phyloP scores from a whole-genome alignment of 2,113 vertebrate genomes.

The Dissostichus mawsoni region DNA sequence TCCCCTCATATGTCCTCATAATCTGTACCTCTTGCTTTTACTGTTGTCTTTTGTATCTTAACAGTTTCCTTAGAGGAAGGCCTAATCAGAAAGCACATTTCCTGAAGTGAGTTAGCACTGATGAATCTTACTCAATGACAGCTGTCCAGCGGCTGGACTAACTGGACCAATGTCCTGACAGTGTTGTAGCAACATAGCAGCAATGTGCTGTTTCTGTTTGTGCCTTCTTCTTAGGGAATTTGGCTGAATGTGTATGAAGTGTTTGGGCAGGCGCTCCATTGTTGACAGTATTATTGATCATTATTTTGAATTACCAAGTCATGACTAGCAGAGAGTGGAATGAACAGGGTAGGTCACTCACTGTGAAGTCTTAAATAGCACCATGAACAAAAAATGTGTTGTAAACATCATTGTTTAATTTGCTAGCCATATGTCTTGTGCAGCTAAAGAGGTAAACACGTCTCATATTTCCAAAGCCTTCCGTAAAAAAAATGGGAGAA shows the following conservation, averaged over 20 bases:
- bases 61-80: conserved; percentile 77
- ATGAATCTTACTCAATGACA: conserved; percentile 61
- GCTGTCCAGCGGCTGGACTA: conserved; percentile 50
- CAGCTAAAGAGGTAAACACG: conserved; percentile 21
- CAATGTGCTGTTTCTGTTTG: conserved; percentile 62
- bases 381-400: conserved; percentile 51
- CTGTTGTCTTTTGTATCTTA: conserved; percentile 69
- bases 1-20: conserved; percentile 50
- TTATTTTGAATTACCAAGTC: conserved; percentile 71
- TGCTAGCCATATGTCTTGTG: conserved; percentile 36
- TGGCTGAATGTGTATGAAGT: conserved; percentile 87
- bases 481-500: conserved; percentile 36
- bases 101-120: conserved; percentile 72
- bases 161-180: conserved; percentile 58
- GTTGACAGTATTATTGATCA: conserved; percentile 85
- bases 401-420: conserved; percentile 49
- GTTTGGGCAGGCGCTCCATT: conserved; percentile 76
- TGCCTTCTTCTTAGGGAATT: conserved; percentile 64
- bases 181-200: conserved; percentile 70
- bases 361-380: conserved; percentile 76
- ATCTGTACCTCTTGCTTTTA: conserved; percentile 66
- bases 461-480: conserved; percentile 47
- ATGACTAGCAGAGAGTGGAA: conserved; percentile 65
- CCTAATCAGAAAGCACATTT: conserved; percentile 75
- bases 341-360: conserved; percentile 60